Conservation (phyloP, 2,888 invertebrate genomes). For the Ypsolopha scabrella region DNA sequence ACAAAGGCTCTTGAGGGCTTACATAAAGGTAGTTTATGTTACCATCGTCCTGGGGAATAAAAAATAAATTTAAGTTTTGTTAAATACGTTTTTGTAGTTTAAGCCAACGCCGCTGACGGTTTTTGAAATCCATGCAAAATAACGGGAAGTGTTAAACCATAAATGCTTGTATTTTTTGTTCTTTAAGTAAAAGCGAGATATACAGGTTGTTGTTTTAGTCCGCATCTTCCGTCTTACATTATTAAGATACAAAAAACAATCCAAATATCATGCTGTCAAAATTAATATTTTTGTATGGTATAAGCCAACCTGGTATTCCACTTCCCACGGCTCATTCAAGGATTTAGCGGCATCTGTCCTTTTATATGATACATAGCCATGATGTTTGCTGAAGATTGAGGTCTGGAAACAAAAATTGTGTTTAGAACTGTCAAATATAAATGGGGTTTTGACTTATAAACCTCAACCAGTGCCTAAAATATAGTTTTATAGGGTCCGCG, state of each 20-base stretch:
- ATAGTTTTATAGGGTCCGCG: too few species aligned
- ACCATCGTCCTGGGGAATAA: constrained; percentile 39
- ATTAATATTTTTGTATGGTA: background rate
- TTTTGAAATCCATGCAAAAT: background rate
- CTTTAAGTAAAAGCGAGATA: too few species aligned
- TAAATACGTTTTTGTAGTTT: background rate
- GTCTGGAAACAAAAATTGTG: constrained; percentile 23
- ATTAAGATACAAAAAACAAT: too few species aligned
- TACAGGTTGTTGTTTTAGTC: too few species aligned
- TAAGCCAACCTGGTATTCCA: constrained; percentile 38
- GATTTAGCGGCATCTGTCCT: constrained; percentile 24
- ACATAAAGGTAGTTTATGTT: constrained; percentile 40
- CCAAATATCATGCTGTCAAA: too few species aligned
- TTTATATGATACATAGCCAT: constrained; percentile 23
- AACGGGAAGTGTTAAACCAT: background rate
- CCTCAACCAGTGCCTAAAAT: too few species aligned
- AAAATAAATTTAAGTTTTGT: background rate
- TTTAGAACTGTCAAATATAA: too few species aligned
- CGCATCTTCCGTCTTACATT: too few species aligned
- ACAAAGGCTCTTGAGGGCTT: constrained; percentile 63
- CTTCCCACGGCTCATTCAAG: constrained; percentile 44
- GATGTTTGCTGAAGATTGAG: constrained; percentile 26
- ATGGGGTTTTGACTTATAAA: too few species aligned
- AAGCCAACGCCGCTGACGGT: background rate
- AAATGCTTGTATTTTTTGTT: background rate